phyloP scores from a whole-genome alignment of 2,113 vertebrate species.

The Rhinoptilus africanus region DNA sequence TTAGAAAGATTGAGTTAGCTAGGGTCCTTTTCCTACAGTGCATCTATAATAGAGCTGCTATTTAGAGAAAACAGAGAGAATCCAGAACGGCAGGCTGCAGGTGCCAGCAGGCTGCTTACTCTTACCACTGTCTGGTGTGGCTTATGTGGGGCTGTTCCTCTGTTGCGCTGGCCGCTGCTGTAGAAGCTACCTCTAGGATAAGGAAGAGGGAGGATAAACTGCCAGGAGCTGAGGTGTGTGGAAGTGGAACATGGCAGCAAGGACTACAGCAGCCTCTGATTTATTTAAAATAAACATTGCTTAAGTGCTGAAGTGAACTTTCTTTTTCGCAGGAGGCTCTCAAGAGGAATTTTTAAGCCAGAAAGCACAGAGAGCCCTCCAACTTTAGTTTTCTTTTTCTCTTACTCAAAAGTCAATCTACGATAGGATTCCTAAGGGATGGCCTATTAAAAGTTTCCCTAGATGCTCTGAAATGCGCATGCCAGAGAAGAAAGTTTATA shows the following conservation, averaged over 20 bases:
- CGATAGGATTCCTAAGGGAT: not conserved
- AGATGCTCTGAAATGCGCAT: not conserved
- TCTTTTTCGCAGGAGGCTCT: not conserved
- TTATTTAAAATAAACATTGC: not conserved
- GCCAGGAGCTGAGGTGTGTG: not conserved
- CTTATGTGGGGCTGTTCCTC: not conserved
- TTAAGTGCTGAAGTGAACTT: not conserved
- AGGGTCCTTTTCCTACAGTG: not conserved
- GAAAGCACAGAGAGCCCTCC: not conserved
- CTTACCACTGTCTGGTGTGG: not conserved
- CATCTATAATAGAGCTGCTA: not conserved
- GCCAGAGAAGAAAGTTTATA: not conserved
- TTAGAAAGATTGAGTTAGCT: not conserved
- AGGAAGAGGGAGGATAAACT: not conserved
- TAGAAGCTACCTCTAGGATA: not conserved
- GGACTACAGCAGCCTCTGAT: not conserved
- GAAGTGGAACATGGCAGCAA: not conserved
- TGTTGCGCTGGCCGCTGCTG: not conserved
- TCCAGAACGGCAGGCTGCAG: not conserved
- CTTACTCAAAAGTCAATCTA: not conserved
- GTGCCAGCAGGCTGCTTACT: not conserved
- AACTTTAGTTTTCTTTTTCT: not conserved
- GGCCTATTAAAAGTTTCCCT: not conserved
- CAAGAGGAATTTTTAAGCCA: not conserved
- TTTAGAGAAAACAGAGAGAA: not conserved